A percentile compares a stretch with the other conserved stretches of the same genome.
phyloP scores from a whole-genome alignment of 1,140 invertebrate species.

The Latrodectus geometricus region DNA sequence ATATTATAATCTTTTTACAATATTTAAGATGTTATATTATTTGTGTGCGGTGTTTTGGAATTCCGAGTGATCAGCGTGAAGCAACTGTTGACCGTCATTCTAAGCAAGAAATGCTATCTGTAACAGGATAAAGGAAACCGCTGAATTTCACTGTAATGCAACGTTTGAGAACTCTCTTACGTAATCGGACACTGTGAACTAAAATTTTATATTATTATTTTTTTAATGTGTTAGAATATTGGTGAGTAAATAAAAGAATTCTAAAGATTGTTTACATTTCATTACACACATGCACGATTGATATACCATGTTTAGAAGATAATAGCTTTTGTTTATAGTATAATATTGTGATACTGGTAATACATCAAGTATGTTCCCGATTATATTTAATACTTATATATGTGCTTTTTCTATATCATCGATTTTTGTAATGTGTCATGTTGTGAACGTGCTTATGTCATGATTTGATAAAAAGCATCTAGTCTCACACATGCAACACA shows the following conservation, averaged over 20 bases:
- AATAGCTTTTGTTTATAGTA: no score
- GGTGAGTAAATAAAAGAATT: conserved; percentile 13
- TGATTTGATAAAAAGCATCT: no score
- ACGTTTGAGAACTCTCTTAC: conserved; percentile 2
- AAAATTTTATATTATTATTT: conserved; percentile 9
- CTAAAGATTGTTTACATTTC: conserved; percentile 43
- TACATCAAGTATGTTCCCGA: no score
- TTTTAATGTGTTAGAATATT: not conserved
- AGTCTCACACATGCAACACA: no score
- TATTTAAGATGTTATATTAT: not conserved
- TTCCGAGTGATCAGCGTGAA: not conserved
- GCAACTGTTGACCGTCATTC: conserved; percentile 57
- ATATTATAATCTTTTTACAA: not conserved
- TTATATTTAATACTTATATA: no score
- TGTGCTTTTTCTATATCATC: no score
- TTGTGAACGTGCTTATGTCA: no score
- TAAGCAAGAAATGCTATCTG: not conserved
- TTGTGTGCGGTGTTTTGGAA: conserved; percentile 57
- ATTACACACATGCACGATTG: not conserved
- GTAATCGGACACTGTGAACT: not conserved
- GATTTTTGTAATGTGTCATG: no score
- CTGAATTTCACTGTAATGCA: not conserved
- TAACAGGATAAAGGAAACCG: conserved; percentile 9
- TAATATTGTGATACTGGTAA: no score
- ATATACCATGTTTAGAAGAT: no score